phyloP scores from a whole-genome alignment of 2,888 invertebrate genomes.

The Yponomeuta malinellus region DNA sequence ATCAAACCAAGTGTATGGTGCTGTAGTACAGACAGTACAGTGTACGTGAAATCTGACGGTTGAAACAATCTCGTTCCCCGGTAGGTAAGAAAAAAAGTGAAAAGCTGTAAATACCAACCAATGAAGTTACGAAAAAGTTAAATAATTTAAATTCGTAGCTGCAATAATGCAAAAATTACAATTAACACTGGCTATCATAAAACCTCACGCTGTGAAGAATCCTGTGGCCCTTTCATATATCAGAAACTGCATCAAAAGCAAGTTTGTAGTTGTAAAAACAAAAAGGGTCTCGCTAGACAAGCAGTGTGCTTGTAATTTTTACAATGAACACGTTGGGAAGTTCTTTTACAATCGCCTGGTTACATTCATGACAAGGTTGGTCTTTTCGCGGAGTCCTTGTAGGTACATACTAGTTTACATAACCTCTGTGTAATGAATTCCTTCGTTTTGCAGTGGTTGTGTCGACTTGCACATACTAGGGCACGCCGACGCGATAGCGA shows the following conservation, averaged over 20 bases:
- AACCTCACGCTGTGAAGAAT: constrained; percentile 89
- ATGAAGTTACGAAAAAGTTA: constrained; percentile 6
- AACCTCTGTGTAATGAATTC: neutral
- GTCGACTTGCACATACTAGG: constrained; percentile 87
- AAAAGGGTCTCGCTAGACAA: constrained; percentile 78
- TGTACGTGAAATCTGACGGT: too few species aligned
- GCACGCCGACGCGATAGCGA: constrained; percentile 82
- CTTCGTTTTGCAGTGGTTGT: constrained; percentile 81
- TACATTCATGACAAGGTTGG: constrained; percentile 87
- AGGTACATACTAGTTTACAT: neutral
- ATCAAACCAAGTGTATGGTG: too few species aligned
- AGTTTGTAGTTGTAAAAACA: constrained; percentile 84
- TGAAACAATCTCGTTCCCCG: too few species aligned
- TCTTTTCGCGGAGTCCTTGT: constrained; percentile 7
- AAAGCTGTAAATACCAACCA: neutral
- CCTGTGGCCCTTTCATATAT: constrained; percentile 83
- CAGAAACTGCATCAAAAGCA: constrained; percentile 78
- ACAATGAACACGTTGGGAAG: constrained; percentile 86
- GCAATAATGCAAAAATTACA: constrained; percentile 68
- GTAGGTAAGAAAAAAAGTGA: neutral
- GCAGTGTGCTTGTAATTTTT: constrained; percentile 83
- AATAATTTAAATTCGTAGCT: neutral
- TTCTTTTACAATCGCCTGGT: constrained; percentile 89
- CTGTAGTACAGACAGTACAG: too few species aligned
- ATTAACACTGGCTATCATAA: constrained; percentile 89